Base-by-base conservation (phyloP, 2,888 invertebrate species). In the Epirrhoe alternata region DNA sequence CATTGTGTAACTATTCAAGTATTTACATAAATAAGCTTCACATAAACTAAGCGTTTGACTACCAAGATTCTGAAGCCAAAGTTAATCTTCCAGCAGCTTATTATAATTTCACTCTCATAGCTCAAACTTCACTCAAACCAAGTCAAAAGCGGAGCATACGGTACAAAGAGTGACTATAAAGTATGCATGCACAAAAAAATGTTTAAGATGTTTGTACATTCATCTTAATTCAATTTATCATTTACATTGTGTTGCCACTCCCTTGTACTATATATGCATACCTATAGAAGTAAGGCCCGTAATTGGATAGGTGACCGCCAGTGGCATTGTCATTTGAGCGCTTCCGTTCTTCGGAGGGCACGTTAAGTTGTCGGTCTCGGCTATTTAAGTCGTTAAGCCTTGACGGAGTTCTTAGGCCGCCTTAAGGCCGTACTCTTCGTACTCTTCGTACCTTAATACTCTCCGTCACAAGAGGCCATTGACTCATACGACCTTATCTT, bases 31-130 rank as follows among this genome's bases (percentile, higher is more conserved):
- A 35, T 14, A 42, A 33, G 61, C 52, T 57, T 17, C 49, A 49
- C 38, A 49, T 55, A 64, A 67, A 54, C 54, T 50, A 61, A 51
- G 56, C 47, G 49, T 59, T 64, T 71, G 61, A 64, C 60, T 56
- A 62, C 35, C 45, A 47, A 60, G 60, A 56, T 53, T 56, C 65
- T 66, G 51, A 54, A 61, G 61, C 61, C 38, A 17, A 50, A 61
- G 58, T 69, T 58, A 65, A 68, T 71, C 63, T 64, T 63, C 52
- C 61, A 7, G 54, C 54, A 63, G 67, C 63, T 68, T 68, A 60
- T 68, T 69, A 65, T 69, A 64, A 69, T 69, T 61, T 65, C 58
- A 71, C 63, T 67, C 63, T 58, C 49, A 64, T 59, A 65, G 55
- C 65, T 67, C 60, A 61, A 67, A 69, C 59, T 68, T 69, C 58